Conservation (phyloP, 1,140 invertebrate species). For the Drepana arcuata region DNA sequence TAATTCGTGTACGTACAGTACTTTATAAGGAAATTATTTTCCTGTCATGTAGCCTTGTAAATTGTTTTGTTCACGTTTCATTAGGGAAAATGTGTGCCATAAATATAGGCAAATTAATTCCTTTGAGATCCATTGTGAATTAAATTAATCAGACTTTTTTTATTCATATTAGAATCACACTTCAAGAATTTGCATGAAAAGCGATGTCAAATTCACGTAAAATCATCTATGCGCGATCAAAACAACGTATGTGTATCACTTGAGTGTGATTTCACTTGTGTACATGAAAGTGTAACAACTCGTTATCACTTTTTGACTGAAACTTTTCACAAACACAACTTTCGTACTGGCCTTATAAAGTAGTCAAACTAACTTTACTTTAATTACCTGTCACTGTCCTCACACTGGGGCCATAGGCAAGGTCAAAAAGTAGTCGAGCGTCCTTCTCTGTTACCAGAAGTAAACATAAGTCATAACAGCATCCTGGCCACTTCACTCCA, state of each 20-base stretch:
- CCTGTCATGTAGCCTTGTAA: not conserved
- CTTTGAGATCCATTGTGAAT: no score
- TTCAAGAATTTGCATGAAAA: no score
- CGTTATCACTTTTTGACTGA: slow-evolving; percentile 36
- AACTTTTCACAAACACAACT: slow-evolving; percentile 58
- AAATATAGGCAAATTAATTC: no score
- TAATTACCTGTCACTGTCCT: slow-evolving; percentile 50
- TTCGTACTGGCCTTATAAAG: slow-evolving; percentile 36
- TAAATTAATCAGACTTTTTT: no score
- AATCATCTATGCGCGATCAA: not conserved
- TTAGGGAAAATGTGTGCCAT: not conserved
- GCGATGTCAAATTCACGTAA: no score
- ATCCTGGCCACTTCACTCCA: slow-evolving; percentile 52
- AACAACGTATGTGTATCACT: slow-evolving; percentile 1
- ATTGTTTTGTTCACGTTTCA: slow-evolving; percentile 4
- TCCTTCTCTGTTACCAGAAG: slow-evolving; percentile 47
- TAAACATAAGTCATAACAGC: slow-evolving; percentile 62
- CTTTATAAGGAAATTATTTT: slow-evolving; percentile 9
- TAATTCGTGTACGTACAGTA: slow-evolving; percentile 16
- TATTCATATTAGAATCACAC: no score
- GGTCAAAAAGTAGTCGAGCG: slow-evolving; percentile 42
- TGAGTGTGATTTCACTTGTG: slow-evolving; percentile 9
- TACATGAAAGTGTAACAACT: slow-evolving; percentile 20
- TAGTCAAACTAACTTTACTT: slow-evolving; percentile 45
- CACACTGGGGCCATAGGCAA: slow-evolving; percentile 36